Evolutionary conservation across 2,888 invertebrate species (phyloP), one percentile per base, ranked within the genome.

Genomic region (Amiota communis): DNA sequence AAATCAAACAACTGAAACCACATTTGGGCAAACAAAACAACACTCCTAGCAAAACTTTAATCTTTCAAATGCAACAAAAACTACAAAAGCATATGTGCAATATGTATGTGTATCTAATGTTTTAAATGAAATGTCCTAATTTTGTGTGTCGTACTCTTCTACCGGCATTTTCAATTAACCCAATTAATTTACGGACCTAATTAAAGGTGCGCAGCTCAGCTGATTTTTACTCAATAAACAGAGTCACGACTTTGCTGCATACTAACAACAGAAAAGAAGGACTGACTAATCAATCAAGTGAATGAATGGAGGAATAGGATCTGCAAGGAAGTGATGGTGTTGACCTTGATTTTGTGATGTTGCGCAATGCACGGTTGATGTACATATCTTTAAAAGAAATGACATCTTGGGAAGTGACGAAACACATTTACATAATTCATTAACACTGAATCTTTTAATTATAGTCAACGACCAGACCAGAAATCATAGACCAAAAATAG

Each of bases 171-270:
- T 87, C 87, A 87, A 87, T 87, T 87, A 87, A 88, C 87, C 88
- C 88, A 87, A 87, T 87, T 87, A 87, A 87, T 87, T 84, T 83
- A 86, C 84, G 86, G 82, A 86, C 86, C 85, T 86, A 86, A 87
- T 87, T 87, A 86, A 86, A 87, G 75, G 49, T 61, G 71, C 72
- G 67, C 70, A 53, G 63, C 81, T 83, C 84, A 83, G 83, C 83
- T 83, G 83, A 81, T 68, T 53, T 83, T 73, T 77, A 76, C 74
- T 71, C 71, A 13, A 68, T 68, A 48, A 68, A 68, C n/a, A 23
- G 2, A 53, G 8, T n/a, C n/a, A 53, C 53, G 13, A n/a, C 12
- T n/a, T 8, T 53, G n/a, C 53, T 53, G 53, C 12, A 12, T 10
- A n/a, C 53, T 4, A n/a, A 53, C 53, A 36, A 36, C 51, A 53